Percentiles rank a stretch among this genome's conserved stretches.
phyloP scores from a whole-genome alignment of 2,797 vertebrate genomes.

The Enteromius mattozi region DNA sequence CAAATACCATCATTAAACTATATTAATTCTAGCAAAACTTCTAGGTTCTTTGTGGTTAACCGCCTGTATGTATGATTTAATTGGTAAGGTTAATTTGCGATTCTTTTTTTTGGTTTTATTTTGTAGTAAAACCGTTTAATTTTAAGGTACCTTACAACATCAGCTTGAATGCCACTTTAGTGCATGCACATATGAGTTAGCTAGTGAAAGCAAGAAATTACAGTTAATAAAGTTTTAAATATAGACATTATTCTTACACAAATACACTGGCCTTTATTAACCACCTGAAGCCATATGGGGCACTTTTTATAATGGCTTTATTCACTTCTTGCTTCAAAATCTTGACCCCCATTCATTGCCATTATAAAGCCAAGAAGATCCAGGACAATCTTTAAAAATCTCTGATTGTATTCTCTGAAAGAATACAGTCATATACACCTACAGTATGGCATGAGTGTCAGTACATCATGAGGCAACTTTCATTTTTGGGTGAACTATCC shows the following conservation, averaged over 20 bases:
- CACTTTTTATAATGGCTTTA: too few species aligned
- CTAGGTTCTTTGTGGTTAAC: too few species aligned
- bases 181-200: background rate
- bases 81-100: background rate
- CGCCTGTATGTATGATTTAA: too few species aligned
- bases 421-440: background rate
- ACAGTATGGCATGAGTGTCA: background rate
- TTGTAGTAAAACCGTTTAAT: background rate
- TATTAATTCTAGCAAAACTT: background rate
- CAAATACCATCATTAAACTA: background rate
- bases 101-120: background rate
- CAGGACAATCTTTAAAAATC: background rate
- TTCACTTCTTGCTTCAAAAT: background rate
- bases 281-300: background rate
- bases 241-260: background rate
- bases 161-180: background rate
- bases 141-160: background rate
- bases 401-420: background rate
- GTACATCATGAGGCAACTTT: background rate
- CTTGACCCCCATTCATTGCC: background rate
- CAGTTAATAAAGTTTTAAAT: background rate
- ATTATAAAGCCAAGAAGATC: background rate
- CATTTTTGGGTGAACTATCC: background rate
- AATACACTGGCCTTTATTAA: background rate
- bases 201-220: background rate